A percentile compares a stretch with the other conserved stretches of the same genome.
Conservation (phyloP, 2,888 invertebrate genomes). For the Mechanitis messenoides region DNA sequence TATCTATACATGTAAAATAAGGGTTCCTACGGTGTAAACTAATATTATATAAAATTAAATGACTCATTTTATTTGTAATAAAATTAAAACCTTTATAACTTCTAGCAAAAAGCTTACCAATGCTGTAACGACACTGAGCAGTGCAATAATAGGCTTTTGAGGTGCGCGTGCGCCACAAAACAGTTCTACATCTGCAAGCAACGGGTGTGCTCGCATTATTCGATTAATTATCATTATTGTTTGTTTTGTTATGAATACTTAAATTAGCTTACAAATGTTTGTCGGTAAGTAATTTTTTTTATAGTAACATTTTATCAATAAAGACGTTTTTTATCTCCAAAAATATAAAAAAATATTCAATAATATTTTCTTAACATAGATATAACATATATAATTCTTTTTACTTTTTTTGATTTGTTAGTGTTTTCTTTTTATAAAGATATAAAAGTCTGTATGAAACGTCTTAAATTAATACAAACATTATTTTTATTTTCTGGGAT, state of each 20-base stretch:
- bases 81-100: not conserved
- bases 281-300: not conserved
- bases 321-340: no score
- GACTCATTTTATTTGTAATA: not conserved
- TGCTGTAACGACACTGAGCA: not conserved
- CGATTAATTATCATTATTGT: not conserved
- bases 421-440: no score
- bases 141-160: not conserved
- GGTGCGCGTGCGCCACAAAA: not conserved
- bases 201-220: not conserved
- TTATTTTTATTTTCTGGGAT: not conserved
- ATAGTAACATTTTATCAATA: not conserved
- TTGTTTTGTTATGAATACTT: constrained; percentile 2
- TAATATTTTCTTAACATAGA: no score
- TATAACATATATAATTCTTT: no score
- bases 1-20: no score
- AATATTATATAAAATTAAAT: no score
- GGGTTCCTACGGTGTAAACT: no score
- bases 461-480: no score
- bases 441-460: no score
- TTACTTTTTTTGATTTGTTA: no score
- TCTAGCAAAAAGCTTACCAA: not conserved
- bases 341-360: no score
- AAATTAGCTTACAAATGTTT: not conserved
- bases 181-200: constrained; percentile 1